Conservation (phyloP, 2,113 vertebrate genomes). For the Anguilla japonica region DNA sequence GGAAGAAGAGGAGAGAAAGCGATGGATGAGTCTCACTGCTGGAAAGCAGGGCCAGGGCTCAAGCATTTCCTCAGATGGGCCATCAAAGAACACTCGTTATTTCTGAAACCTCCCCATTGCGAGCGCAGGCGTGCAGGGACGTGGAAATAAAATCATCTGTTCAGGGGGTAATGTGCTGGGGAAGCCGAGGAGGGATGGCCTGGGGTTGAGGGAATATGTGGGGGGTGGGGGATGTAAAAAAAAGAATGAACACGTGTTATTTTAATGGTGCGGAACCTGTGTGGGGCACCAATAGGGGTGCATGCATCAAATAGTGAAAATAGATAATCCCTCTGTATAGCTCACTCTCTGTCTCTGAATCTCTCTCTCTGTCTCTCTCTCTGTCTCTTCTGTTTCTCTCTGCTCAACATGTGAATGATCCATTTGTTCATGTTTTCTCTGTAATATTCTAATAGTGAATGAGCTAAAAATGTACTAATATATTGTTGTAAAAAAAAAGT, state of each 20-base stretch:
- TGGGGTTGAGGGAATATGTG: neutral
- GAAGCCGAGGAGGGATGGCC: neutral
- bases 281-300: neutral
- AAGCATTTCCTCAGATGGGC: constrained; percentile 39
- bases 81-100: constrained; percentile 43
- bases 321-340: constrained; percentile 15
- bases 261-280: neutral
- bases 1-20: constrained; percentile 16
- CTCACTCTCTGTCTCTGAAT: constrained; percentile 23
- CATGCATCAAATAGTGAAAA: neutral
- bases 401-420: neutral
- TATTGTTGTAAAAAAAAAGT: neutral
- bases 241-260: constrained; percentile 14
- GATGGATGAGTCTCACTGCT: constrained; percentile 30
- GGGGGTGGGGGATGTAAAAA: neutral
- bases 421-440: neutral
- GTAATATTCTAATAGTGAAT: neutral
- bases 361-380: constrained; percentile 52
- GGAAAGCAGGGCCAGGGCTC: constrained; percentile 10
- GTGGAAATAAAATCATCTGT: neutral
- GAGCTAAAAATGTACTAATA: neutral
- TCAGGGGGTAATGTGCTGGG: neutral
- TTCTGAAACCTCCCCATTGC: constrained; percentile 8
- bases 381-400: neutral
- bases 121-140: neutral